phyloP scores from a whole-genome alignment of 2,888 invertebrate genomes.

The Carpatolechia fugitivella region DNA sequence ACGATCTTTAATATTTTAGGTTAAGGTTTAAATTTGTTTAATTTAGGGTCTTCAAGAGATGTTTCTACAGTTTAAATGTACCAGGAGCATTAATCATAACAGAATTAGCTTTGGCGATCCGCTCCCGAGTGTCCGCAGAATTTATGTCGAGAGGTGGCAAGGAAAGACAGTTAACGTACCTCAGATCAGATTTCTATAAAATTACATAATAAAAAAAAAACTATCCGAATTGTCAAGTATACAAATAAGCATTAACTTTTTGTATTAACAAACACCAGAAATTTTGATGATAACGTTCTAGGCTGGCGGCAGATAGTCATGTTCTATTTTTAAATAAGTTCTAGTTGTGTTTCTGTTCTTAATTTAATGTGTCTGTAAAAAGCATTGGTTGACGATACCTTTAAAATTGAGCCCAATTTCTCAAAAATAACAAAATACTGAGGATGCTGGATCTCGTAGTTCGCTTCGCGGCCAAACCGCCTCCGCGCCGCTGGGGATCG shows the following conservation, averaged over 20 bases:
- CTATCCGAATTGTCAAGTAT: no score
- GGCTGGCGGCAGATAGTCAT: no score
- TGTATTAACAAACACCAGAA: no score
- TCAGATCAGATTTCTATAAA: no score
- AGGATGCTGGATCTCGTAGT: conserved; percentile 28
- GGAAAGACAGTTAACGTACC: not conserved
- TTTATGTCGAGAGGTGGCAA: conserved; percentile 54
- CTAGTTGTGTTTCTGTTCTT: no score
- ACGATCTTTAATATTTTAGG: not conserved
- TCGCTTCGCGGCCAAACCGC: conserved; percentile 49
- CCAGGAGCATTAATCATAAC: conserved; percentile 76
- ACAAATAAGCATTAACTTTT: no score
- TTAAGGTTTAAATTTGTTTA: not conserved
- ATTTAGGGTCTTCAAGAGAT: not conserved
- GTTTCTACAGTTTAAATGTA: conserved; percentile 38
- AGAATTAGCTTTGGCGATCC: conserved; percentile 78
- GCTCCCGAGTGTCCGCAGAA: conserved; percentile 71
- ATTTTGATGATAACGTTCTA: no score
- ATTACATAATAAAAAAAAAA: no score
- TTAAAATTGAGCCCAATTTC: not conserved
- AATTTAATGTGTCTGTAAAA: not conserved
- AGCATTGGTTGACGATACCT: not conserved
- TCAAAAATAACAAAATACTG: not conserved
- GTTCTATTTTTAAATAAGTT: no score
- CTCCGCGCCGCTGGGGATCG: conserved; percentile 67